Evolutionary conservation across 2,113 vertebrate species (phyloP).

Genomic region (Taurulus bubalis): DNA sequence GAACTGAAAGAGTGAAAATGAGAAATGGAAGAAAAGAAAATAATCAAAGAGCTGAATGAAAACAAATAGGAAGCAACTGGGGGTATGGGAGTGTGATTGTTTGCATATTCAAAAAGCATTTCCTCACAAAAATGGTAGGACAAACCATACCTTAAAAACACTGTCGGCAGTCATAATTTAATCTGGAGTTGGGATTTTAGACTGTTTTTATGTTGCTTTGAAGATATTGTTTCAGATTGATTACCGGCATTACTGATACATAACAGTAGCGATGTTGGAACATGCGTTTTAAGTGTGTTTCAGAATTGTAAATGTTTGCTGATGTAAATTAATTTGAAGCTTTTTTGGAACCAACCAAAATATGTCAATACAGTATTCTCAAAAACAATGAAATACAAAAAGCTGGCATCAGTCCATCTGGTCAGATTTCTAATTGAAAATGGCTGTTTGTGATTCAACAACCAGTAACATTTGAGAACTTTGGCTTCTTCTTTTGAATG

Average conservation of each 20-base stretch:
- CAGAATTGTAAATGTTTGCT: background rate
- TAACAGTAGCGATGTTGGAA: background rate
- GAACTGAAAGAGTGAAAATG: constrained; percentile 33
- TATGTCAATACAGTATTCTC: background rate
- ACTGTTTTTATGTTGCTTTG: background rate
- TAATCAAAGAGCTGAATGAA: constrained; percentile 31
- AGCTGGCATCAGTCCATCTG: background rate
- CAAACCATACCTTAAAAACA: constrained; percentile 35
- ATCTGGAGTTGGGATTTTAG: background rate
- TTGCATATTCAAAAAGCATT: constrained; percentile 41
- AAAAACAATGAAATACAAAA: constrained; percentile 6
- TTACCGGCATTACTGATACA: background rate
- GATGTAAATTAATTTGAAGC: background rate
- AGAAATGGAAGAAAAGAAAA: constrained; percentile 13
- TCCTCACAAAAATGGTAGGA: constrained; percentile 27
- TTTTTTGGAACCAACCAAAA: background rate
- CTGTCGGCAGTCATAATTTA: background rate
- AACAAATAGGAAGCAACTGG: background rate
- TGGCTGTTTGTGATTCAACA: background rate
- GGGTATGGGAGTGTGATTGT: constrained; percentile 20
- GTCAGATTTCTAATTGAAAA: background rate
- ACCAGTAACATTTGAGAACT: background rate
- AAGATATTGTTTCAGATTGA: constrained; percentile 10
- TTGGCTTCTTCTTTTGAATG: background rate
- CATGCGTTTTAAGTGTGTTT: background rate